Conservation (phyloP, 2,888 invertebrate genomes). For the Morpho deidamia region DNA sequence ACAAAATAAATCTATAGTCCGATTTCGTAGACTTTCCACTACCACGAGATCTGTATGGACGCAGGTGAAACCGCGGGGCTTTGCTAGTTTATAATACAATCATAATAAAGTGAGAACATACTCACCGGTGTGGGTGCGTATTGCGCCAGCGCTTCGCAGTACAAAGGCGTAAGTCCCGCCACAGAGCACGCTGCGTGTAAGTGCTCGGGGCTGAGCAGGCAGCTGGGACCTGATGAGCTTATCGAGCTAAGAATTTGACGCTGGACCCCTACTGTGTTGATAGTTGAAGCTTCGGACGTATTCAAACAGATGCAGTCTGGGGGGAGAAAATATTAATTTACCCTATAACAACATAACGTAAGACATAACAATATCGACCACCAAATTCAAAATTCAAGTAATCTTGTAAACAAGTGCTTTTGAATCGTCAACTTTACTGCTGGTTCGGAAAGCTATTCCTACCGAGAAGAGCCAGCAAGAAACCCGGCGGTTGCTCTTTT, state of each 20-base stretch:
- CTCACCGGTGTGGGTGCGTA: conserved; percentile 4
- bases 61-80: too few relatives aligned
- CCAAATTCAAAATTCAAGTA: background rate
- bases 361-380: too few relatives aligned
- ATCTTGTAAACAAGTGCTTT: too few relatives aligned
- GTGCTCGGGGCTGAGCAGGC: conserved; percentile 79
- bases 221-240: conserved; percentile 77
- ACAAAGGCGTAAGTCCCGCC: conserved; percentile 54
- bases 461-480: too few relatives aligned
- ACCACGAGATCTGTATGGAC: too few relatives aligned
- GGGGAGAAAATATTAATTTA: background rate
- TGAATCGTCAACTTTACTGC: too few relatives aligned
- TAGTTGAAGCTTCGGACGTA: conserved; percentile 62
- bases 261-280: conserved; percentile 80
- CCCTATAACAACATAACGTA: too few relatives aligned
- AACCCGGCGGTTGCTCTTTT: too few relatives aligned
- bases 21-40: too few relatives aligned
- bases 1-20: too few relatives aligned
- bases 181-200: conserved; percentile 76
- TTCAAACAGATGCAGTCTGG: conserved; percentile 78
- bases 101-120: background rate
- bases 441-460: too few relatives aligned
- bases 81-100: too few relatives aligned
- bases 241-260: conserved; percentile 79
- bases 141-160: background rate